Evolutionary conservation across 1,140 invertebrate species (phyloP).

Genomic region (Pseudomyrmex cubaensis): DNA sequence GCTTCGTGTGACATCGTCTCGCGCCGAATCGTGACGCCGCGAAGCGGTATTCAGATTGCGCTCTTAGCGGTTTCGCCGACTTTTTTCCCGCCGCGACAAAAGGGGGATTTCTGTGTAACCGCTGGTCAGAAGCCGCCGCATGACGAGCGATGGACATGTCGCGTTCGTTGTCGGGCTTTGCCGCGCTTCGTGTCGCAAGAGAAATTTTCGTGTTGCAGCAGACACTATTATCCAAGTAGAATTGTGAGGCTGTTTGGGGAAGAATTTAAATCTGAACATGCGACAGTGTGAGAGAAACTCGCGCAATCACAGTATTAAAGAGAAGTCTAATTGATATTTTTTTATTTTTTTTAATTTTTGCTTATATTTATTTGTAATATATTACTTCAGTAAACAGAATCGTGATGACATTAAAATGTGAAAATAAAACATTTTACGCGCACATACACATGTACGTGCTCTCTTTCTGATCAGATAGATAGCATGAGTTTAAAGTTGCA

Average conservation of each 20-base stretch:
- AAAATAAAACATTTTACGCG: not conserved
- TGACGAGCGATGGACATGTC: conserved; percentile 55
- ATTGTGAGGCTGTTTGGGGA: not conserved
- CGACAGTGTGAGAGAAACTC: not conserved
- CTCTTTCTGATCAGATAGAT: not conserved
- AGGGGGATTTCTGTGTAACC: conserved; percentile 80
- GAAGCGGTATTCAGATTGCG: conserved; percentile 85
- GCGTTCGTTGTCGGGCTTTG: conserved; percentile 13
- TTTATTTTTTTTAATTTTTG: too few relatives aligned
- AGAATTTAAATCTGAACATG: conserved; percentile 12
- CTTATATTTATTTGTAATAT: too few relatives aligned
- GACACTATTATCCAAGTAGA: conserved; percentile 47
- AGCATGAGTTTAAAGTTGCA: not conserved
- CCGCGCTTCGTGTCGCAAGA: conserved; percentile 48
- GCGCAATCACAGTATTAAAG: not conserved
- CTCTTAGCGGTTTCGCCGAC: conserved; percentile 85
- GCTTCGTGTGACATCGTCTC: conserved; percentile 79
- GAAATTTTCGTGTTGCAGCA: conserved; percentile 51
- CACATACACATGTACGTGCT: too few relatives aligned
- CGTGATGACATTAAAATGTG: not conserved
- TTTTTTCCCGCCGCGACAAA: conserved; percentile 81
- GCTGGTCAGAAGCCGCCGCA: conserved; percentile 79
- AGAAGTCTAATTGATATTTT: not conserved
- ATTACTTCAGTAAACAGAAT: not conserved
- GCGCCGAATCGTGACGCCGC: conserved; percentile 82